Evolutionary conservation across 2,888 invertebrate genomes (phyloP).

Genomic region (Cactoblastis cactorum): DNA sequence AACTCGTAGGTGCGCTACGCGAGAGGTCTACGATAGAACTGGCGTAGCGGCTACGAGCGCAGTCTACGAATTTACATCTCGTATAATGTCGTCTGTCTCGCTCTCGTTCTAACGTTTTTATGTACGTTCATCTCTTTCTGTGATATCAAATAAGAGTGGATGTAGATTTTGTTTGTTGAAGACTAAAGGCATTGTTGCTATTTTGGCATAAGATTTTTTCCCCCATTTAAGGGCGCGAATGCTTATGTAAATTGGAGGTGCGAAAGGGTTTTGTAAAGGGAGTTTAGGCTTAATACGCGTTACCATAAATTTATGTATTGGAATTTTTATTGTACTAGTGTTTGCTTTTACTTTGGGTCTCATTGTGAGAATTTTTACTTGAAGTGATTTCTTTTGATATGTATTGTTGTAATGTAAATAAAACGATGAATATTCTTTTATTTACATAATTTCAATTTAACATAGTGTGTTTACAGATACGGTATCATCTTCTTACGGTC

Average conservation of each 20-base stretch:
- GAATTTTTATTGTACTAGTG: neutral
- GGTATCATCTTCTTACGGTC: too few relatives aligned
- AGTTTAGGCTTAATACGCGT: constrained; percentile 18
- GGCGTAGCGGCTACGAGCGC: constrained; percentile 44
- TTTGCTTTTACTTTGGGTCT: neutral
- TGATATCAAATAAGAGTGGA: constrained; percentile 49
- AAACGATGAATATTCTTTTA: too few relatives aligned
- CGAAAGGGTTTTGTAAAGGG: constrained; percentile 20
- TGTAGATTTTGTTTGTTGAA: constrained; percentile 55
- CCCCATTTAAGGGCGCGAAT: constrained; percentile 19
- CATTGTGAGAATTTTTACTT: neutral
- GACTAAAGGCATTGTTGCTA: constrained; percentile 60
- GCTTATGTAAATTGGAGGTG: constrained; percentile 25
- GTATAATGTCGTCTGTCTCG: constrained; percentile 24
- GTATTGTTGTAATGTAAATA: too few relatives aligned
- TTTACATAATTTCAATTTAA: too few relatives aligned
- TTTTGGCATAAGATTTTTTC: constrained; percentile 43
- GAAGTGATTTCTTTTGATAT: neutral
- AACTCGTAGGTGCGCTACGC: constrained; percentile 60
- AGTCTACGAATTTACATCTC: constrained; percentile 38
- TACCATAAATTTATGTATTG: constrained; percentile 16
- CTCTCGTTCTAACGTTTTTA: constrained; percentile 22
- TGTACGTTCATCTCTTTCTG: constrained; percentile 39
- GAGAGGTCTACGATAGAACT: constrained; percentile 52
- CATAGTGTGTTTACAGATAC: too few relatives aligned